phyloP scores from a whole-genome alignment of 2,888 invertebrate genomes.

The Amblyjoppa fuscipennis region DNA sequence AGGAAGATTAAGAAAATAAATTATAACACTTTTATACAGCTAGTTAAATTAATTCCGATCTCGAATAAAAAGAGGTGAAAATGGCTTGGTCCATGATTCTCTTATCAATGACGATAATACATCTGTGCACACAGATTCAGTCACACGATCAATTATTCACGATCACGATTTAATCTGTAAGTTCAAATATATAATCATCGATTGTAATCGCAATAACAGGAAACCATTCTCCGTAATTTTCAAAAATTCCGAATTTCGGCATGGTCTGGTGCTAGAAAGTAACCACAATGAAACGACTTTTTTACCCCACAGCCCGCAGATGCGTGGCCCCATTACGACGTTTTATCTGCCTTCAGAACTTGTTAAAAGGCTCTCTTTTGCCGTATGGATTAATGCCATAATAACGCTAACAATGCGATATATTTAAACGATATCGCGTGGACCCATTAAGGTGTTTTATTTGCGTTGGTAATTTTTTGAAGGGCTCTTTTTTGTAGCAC shows the following conservation, averaged over 20 bases:
- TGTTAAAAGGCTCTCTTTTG: too few species aligned
- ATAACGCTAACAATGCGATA: too few species aligned
- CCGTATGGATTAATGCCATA: too few species aligned
- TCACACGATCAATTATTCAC: neutral
- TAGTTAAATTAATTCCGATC: neutral
- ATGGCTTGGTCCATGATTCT: neutral
- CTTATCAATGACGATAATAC: neutral
- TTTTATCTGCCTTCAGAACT: neutral
- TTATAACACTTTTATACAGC: neutral
- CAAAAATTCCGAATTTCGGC: neutral
- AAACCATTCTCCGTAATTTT: neutral
- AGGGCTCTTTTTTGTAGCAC: neutral
- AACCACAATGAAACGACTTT: neutral
- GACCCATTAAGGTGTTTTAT: too few species aligned
- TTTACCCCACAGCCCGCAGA: neutral
- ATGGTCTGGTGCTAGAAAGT: neutral
- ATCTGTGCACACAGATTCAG: neutral
- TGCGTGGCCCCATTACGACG: neutral
- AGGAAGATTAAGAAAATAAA: neutral
- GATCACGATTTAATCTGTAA: neutral
- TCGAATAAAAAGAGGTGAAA: neutral
- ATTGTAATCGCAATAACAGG: neutral
- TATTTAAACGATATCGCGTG: too few species aligned
- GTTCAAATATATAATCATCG: neutral
- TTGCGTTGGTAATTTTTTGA: neutral